These are phyloP conservation scores for Orthosia incerta DNA, from an alignment of 2,888 invertebrate species.

Conservation along the genomic window DNA sequence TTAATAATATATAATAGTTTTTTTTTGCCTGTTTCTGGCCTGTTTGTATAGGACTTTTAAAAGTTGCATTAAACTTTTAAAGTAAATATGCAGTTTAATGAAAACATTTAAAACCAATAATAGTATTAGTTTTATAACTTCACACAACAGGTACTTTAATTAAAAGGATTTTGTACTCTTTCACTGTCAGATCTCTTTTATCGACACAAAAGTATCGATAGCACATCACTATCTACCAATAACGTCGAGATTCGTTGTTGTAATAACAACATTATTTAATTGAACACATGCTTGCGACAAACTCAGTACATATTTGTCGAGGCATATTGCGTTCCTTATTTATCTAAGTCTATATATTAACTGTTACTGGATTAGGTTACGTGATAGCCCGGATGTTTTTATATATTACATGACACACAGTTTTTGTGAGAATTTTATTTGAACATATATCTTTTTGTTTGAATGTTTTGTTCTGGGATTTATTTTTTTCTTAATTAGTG, in stretches of 20 bases:
- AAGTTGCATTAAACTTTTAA: no score
- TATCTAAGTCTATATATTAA: conserved; percentile 52
- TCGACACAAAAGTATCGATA: conserved; percentile 25
- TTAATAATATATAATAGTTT: background rate
- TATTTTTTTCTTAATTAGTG: background rate
- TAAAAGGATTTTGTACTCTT: no score
- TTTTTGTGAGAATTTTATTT: conserved; percentile 9
- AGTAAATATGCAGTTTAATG: no score
- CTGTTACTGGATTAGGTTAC: conserved; percentile 40
- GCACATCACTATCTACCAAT: conserved; percentile 60
- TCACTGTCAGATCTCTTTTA: background rate
- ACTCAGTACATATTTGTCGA: conserved; percentile 66
- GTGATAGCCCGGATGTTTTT: conserved; percentile 45
- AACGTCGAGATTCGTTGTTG: conserved; percentile 66
- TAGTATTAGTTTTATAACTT: no score
- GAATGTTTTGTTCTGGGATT: conserved; percentile 11
- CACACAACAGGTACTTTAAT: background rate
- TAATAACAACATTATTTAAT: conserved; percentile 75
- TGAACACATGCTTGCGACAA: conserved; percentile 72
- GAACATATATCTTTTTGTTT: conserved; percentile 1
- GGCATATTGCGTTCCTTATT: conserved; percentile 65
- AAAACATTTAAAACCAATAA: no score
- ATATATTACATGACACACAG: conserved; percentile 14
- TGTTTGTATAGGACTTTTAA: no score
- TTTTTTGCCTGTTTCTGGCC: background rate